A percentile compares a stretch with the other conserved stretches of the same genome.
Evolutionary conservation across 2,113 vertebrate genomes (phyloP).

Genomic region (Australoheros scitulus): DNA sequence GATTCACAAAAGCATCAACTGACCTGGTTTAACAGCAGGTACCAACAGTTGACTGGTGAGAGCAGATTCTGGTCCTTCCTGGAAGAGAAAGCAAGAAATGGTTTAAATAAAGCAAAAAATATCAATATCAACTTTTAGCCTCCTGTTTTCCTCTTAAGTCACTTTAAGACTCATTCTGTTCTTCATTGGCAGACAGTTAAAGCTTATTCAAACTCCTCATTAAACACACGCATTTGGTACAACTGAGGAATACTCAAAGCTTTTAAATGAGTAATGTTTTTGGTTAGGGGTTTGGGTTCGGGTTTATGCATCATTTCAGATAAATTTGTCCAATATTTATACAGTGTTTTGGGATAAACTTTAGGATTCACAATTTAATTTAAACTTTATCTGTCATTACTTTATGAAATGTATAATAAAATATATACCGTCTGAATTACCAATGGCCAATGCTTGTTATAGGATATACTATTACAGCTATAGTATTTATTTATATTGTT

Average conservation of each 20-base stretch:
- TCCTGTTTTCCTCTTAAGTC: not conserved
- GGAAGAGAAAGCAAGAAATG: constrained; percentile 1
- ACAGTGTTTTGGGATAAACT: not conserved
- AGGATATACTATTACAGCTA: not conserved
- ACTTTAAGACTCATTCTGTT: not conserved
- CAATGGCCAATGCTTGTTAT: not conserved
- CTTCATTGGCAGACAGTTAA: not conserved
- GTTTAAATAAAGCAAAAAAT: not conserved
- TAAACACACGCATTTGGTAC: too few species aligned
- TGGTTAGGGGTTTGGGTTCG: too few species aligned
- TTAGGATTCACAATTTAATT: not conserved
- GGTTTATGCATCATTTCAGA: not conserved
- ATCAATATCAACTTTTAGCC: not conserved
- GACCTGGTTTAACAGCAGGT: constrained; percentile 91
- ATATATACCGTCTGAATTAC: not conserved
- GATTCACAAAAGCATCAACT: not conserved
- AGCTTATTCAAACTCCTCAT: too few species aligned
- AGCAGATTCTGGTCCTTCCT: constrained; percentile 98
- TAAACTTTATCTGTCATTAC: not conserved
- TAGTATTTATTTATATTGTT: too few species aligned
- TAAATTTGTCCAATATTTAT: not conserved
- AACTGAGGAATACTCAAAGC: too few species aligned
- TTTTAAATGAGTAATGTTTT: too few species aligned
- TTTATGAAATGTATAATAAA: too few species aligned
- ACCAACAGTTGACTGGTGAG: constrained; percentile 99